Evolutionary conservation across 2,797 vertebrate species (phyloP).

Genomic region (Macropus fuliginosus): DNA sequence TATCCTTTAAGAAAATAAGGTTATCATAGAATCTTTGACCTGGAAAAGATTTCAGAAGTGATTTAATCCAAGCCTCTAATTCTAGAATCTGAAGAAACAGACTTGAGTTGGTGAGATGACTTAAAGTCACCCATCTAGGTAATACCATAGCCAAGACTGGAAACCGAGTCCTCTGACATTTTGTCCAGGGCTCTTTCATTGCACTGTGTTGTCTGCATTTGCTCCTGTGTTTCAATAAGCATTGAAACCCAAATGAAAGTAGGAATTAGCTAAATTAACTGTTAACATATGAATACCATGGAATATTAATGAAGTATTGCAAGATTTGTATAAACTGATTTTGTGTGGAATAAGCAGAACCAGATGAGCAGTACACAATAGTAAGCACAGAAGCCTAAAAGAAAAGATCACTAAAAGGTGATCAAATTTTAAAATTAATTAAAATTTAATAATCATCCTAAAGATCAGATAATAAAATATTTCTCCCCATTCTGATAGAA

Average conservation of each 20-base stretch:
- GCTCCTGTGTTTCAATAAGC: neutral
- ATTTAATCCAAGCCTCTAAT: neutral
- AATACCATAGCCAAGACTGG: neutral
- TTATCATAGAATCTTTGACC: neutral
- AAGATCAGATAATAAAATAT: neutral
- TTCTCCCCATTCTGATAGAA: neutral
- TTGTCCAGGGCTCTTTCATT: neutral
- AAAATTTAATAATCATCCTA: neutral
- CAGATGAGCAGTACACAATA: neutral
- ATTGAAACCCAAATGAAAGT: neutral
- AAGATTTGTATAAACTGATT: neutral
- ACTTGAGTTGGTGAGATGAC: neutral
- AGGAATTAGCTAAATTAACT: neutral
- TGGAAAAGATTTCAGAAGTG: neutral
- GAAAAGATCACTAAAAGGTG: neutral
- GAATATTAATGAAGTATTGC: neutral
- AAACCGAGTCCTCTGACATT: neutral
- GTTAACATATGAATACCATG: neutral
- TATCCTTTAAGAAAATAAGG: slow-evolving; percentile 64
- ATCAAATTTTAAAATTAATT: neutral
- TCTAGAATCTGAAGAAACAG: neutral
- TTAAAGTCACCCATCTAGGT: neutral
- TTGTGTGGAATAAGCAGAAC: neutral
- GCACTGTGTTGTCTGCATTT: neutral
- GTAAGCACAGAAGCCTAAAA: neutral